These are phyloP conservation scores for Saturnia pavonia DNA, from an alignment of 2,888 invertebrate species.

Conservation along the genomic window DNA sequence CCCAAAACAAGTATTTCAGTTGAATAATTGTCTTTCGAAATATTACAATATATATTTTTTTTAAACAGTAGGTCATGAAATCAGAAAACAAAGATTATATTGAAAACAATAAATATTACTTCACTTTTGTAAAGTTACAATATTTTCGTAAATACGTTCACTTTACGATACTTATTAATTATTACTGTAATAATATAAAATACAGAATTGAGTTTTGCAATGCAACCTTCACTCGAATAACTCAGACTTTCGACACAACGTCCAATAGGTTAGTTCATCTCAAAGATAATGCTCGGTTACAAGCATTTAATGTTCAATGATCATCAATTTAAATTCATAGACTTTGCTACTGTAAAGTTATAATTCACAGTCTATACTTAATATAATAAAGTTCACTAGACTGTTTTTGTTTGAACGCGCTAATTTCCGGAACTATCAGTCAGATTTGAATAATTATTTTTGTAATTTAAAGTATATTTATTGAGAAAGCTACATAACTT, in stretches of 20 bases:
- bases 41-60: too few relatives aligned
- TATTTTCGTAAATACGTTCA: neutral
- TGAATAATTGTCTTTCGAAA: too few relatives aligned
- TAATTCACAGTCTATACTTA: neutral
- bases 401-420: neutral
- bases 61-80: too few relatives aligned
- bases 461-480: too few relatives aligned
- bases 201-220: conserved; percentile 29
- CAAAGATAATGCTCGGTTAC: conserved; percentile 17
- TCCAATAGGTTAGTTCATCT: conserved; percentile 20
- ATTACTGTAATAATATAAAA: conserved; percentile 11
- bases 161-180: neutral
- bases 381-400: neutral
- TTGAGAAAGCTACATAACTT: too few relatives aligned
- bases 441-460: too few relatives aligned
- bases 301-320: neutral
- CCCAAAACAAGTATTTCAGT: too few relatives aligned
- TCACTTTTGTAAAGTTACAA: neutral
- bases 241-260: conserved; percentile 30
- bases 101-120: too few relatives aligned
- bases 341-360: neutral
- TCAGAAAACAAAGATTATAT: too few relatives aligned
- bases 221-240: conserved; percentile 34
- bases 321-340: neutral
- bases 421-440: too few relatives aligned